phyloP scores from a whole-genome alignment of 2,888 invertebrate genomes.

The Mermis nigrescens region DNA sequence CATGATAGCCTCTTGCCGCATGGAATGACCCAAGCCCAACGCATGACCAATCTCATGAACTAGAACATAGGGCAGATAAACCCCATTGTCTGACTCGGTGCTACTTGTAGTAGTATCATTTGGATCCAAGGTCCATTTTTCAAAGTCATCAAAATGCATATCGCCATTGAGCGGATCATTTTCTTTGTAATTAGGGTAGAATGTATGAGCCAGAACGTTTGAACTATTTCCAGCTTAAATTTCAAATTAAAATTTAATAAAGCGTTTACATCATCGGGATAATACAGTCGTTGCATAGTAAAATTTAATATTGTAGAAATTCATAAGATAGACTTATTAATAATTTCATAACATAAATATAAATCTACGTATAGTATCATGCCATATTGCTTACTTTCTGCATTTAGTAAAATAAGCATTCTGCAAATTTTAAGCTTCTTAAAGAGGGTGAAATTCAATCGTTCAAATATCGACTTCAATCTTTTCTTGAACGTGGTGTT shows the following conservation, averaged over 20 bases:
- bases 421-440: too few relatives aligned
- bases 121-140: conserved; percentile 17
- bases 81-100: conserved; percentile 9
- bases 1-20: conserved; percentile 25
- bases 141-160: conserved; percentile 31
- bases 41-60: conserved; percentile 31
- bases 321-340: too few relatives aligned
- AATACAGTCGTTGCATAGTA: too few relatives aligned
- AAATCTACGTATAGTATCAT: too few relatives aligned
- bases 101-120: neutral
- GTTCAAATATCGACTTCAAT: too few relatives aligned
- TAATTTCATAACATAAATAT: too few relatives aligned
- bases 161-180: conserved; percentile 26
- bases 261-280: too few relatives aligned
- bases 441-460: too few relatives aligned
- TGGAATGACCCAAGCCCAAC: conserved; percentile 29
- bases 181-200: conserved; percentile 24
- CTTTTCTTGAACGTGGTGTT: too few relatives aligned
- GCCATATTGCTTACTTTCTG: too few relatives aligned
- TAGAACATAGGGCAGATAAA: conserved; percentile 33
- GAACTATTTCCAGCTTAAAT: conserved; percentile 12
- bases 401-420: too few relatives aligned
- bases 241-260: neutral
- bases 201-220: conserved; percentile 31
- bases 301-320: too few relatives aligned